phyloP scores from a whole-genome alignment of 2,888 invertebrate species.

The Cartodere bifasciata region DNA sequence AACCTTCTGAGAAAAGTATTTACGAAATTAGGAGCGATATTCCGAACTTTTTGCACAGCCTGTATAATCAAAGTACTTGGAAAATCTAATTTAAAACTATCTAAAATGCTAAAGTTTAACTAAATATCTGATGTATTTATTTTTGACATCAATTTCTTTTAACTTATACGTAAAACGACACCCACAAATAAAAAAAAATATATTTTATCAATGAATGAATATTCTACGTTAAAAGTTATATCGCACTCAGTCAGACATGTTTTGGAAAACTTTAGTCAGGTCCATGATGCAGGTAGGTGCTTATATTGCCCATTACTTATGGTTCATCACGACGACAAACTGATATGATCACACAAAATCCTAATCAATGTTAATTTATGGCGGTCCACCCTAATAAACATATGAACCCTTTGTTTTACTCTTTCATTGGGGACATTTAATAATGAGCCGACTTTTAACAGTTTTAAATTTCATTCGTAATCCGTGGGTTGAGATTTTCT shows the following conservation, averaged over 20 bases:
- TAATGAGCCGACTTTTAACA: slow-evolving; percentile 27
- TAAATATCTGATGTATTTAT: neutral
- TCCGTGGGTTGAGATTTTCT: no score
- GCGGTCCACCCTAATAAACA: slow-evolving; percentile 34
- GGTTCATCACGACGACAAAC: slow-evolving; percentile 34
- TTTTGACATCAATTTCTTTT: neutral
- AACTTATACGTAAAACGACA: no score
- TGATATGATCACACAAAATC: slow-evolving; percentile 37
- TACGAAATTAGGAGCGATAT: no score
- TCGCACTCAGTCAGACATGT: neutral
- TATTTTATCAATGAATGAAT: no score
- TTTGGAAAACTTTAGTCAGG: neutral
- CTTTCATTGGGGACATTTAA: slow-evolving; percentile 26
- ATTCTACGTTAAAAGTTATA: neutral
- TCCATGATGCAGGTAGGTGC: slow-evolving; percentile 13
- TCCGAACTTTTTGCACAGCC: no score
- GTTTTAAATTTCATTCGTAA: slow-evolving; percentile 17
- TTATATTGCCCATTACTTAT: slow-evolving; percentile 34
- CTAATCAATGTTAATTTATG: slow-evolving; percentile 38
- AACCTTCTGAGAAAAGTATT: no score
- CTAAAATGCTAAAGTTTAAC: no score
- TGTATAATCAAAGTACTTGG: no score
- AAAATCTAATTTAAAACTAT: no score
- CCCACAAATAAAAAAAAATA: no score
- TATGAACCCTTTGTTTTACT: slow-evolving; percentile 36